Base-by-base conservation (phyloP, 1,140 invertebrate genomes). In the Venturia canescens region DNA sequence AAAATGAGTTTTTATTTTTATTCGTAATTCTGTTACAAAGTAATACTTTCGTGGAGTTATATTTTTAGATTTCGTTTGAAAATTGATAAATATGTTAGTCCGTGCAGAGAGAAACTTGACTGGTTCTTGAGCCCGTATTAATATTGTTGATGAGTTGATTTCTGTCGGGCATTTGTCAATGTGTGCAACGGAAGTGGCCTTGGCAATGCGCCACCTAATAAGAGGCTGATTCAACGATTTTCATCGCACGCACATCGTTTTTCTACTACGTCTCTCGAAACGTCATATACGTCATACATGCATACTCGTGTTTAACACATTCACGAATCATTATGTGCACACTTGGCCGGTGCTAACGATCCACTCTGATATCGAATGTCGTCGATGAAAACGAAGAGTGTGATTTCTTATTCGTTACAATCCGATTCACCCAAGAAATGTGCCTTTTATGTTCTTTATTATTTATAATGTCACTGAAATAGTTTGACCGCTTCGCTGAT, bases 221-320 rank as follows among this genome's bases (percentile, higher is more conserved):
- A 78, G 53, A 60, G 26, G 38, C 74, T 81, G 67, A 81, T 81
- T 81, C 80, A 77, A 78, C 69, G 74, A 34, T 50, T 78, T 81
- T 31, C 29, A 70, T 48, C 70, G 70, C 38, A 48, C 29, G 72
- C 50, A 72, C 44, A 50, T 27, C 21, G 34, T 66, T 21, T 34
- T 67, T 78, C 63, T 34, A 21, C 71, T 69, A 72, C 69, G 66
- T 81, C 70, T 50, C 53, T 71, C 66, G 29, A 70, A 67, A 71
- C 29, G 16, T 53, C 71, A 21, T 6, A 63, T 13, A 63, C 11
- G 27, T 63, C 50, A 63, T 69, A 16, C 31, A 31, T 69, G 53
- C 15, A 53, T 78, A 69, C n/a, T n/a, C n/a, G n/a, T n/a, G n/a
- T 67, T 18, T 50, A 16, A 48, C n/a, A 63, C 71, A 74, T 74